Evolutionary conservation across 2,113 vertebrate genomes (phyloP).

Genomic region (Phoenicopterus ruber): DNA sequence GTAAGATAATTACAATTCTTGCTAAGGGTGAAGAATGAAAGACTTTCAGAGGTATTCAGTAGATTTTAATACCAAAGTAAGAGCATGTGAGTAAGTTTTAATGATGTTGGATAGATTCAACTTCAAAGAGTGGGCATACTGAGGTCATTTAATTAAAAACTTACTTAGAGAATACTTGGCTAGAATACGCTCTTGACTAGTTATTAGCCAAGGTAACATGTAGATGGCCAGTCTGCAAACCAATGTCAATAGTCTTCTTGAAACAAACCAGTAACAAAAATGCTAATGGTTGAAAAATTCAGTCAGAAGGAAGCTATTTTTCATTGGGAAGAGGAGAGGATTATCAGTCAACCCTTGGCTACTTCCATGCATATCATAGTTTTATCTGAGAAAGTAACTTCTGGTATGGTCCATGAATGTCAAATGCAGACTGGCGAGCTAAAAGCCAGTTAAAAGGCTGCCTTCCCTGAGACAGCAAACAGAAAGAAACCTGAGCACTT

Average conservation of each 20-base stretch:
- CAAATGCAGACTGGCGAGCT: background rate
- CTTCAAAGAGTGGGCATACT: constrained; percentile 24
- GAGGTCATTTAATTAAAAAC: constrained; percentile 37
- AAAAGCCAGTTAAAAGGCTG: background rate
- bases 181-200: background rate
- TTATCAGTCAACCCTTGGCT: background rate
- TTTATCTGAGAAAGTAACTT: background rate
- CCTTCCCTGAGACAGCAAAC: background rate
- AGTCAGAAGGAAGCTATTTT: background rate
- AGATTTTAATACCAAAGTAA: constrained; percentile 18
- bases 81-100: constrained; percentile 12
- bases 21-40: background rate
- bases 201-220: background rate
- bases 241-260: background rate
- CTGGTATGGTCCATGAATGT: background rate
- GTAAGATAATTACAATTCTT: constrained; percentile 2
- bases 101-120: background rate
- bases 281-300: background rate
- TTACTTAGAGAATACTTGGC: background rate
- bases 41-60: background rate
- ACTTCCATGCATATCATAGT: background rate
- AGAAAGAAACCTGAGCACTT: background rate
- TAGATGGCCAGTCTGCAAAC: background rate
- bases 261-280: background rate
- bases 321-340: background rate